A percentile compares a stretch with the other conserved stretches of the same genome.
phyloP scores from a whole-genome alignment of 2,113 vertebrate species.

The Ceuthmochares aereus region DNA sequence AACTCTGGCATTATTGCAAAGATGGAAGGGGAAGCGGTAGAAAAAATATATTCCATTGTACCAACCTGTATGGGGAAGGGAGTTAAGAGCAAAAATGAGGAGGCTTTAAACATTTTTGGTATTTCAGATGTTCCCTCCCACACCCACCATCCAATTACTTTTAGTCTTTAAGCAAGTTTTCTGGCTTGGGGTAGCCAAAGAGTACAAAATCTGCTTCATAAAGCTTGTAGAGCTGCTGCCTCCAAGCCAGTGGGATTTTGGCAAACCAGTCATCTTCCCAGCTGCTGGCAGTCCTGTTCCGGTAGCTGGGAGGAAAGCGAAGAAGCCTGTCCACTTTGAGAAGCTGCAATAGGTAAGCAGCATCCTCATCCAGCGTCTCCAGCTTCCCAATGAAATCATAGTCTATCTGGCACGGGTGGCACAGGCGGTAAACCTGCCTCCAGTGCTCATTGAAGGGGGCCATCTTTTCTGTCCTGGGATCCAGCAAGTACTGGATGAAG shows the following conservation, averaged over 20 bases:
- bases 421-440: conserved; percentile 92
- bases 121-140: conserved; percentile 39
- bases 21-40: conserved; percentile 23
- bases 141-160: background rate
- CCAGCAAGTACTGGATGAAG: conserved; percentile 95
- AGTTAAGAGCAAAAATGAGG: conserved; percentile 26
- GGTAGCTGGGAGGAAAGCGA: conserved; percentile 88
- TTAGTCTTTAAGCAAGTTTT: conserved; percentile 88
- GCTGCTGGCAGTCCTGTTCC: conserved; percentile 90
- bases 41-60: conserved; percentile 25
- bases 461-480: conserved; percentile 90
- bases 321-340: conserved; percentile 90
- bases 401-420: conserved; percentile 97
- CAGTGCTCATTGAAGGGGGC: conserved; percentile 97
- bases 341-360: conserved; percentile 87
- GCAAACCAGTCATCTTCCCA: conserved; percentile 94
- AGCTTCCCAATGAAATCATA: conserved; percentile 97
- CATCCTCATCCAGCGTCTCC: conserved; percentile 92
- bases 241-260: conserved; percentile 84
- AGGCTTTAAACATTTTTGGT: conserved; percentile 46
- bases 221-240: conserved; percentile 90
- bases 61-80: background rate
- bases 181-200: conserved; percentile 93
- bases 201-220: conserved; percentile 95
- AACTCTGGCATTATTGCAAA: background rate